Base-by-base conservation (phyloP, 2,888 invertebrate species). In the Watsonalla cultraria region DNA sequence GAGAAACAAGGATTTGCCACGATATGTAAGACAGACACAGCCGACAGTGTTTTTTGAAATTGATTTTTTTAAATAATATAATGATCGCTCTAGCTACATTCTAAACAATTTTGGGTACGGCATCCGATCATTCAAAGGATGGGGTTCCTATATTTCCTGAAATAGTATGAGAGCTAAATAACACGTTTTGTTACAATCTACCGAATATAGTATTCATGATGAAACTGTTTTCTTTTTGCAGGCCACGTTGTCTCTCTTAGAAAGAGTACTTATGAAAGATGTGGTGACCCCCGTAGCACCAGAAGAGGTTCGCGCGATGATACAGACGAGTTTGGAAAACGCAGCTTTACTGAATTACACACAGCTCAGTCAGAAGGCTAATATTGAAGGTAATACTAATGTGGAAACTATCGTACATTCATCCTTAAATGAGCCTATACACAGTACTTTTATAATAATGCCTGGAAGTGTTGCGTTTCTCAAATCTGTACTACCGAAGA, bases 181-280 rank as follows among this genome's bases (percentile, higher is more conserved):
- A 2, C 1, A 24, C 24, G 4, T 24, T 24, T 24, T 24, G 24
- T 24, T 24, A 4, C 24, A 24, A 24, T 24, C 24, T 24, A 24
- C 24, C 24, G 24, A 24, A 24, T 24, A 24, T 24, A 2, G 1
- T 4, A 11, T 42, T 8, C 2, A 1, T 33, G 34, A 51, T 45
- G 5, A 15, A 24, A 6, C 6, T 34, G 47, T 0, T 4, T 35
- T 0, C 45, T 54, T 35, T 46, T 77, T 82, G 52, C 78, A 91
- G 92, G 97, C 98, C 14, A 99, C 99, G 7, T 89, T 99, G 61
- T 98, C 99, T 9, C 92, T 99, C 47, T 86, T 99, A 59, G 99
- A 99, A 90, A 93, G 99, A 72, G 99, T 99, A 9, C 86, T 99
- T 60, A 99, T 99, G 99, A 99, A 99, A 84, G 99, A 99, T 83